A percentile compares a stretch with the other conserved stretches of the same genome.
Conservation (phyloP, 2,113 vertebrate genomes). For the Parus major region DNA sequence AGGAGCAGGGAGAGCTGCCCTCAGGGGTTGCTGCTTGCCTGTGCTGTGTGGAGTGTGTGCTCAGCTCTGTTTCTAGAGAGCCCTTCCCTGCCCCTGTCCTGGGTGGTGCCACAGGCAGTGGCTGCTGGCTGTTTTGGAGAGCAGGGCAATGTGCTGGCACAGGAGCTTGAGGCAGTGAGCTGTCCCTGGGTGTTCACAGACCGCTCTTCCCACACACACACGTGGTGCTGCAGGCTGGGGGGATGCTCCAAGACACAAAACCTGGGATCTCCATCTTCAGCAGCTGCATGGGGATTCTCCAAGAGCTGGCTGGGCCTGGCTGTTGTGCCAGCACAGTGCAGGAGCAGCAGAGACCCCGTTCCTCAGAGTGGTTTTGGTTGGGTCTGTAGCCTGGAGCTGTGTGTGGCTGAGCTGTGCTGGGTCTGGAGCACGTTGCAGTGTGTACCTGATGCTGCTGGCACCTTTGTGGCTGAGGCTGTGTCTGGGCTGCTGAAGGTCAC, state of each 20-base stretch:
- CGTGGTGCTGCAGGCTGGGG: rapidly evolving
- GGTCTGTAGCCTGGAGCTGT: background rate
- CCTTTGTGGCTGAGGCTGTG: background rate
- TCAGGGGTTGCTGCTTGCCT: background rate
- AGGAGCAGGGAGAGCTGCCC: background rate
- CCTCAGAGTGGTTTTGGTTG: background rate
- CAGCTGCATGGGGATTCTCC: background rate
- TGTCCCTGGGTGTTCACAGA: background rate
- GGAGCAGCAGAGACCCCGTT: background rate
- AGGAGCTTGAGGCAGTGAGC: background rate
- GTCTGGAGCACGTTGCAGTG: rapidly evolving
- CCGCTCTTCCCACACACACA: rapidly evolving
- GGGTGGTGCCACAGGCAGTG: background rate
- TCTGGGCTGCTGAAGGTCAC: background rate
- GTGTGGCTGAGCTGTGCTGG: background rate
- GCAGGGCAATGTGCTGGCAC: background rate
- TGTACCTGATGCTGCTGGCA: background rate
- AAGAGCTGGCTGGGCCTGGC: background rate
- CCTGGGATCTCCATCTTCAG: background rate
- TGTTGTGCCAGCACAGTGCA: background rate
- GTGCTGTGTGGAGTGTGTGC: background rate
- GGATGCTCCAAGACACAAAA: background rate
- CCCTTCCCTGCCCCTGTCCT: background rate
- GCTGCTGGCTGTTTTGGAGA: rapidly evolving
- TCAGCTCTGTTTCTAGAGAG: background rate